These are phyloP conservation scores for Vulpes lagopus DNA, from an alignment of 2,113 vertebrate species.

Conservation along the genomic window DNA sequence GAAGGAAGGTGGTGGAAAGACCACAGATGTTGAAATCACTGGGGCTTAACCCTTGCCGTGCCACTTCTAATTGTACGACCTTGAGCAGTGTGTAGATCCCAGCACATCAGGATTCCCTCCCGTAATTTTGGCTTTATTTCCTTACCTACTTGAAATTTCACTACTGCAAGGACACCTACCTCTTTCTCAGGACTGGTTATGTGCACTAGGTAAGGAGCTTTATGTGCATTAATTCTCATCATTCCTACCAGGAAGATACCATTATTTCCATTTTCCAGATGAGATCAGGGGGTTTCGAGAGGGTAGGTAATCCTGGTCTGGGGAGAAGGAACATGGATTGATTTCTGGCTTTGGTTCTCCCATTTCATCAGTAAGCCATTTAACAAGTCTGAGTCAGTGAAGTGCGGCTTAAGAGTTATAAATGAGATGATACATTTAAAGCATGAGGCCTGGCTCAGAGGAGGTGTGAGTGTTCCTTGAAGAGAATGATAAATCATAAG, in stretches of 20 bases:
- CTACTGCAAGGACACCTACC: neutral
- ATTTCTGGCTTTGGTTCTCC: conserved; percentile 12
- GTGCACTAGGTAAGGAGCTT: neutral
- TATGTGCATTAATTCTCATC: neutral
- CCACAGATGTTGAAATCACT: neutral
- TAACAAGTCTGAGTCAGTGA: neutral
- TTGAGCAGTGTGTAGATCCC: neutral
- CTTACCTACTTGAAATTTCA: neutral
- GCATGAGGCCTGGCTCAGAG: neutral
- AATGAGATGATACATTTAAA: neutral
- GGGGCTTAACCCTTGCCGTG: neutral
- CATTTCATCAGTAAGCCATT: neutral
- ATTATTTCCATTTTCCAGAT: neutral
- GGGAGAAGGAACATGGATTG: neutral
- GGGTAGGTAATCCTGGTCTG: conserved; percentile 6
- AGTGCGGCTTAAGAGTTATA: neutral
- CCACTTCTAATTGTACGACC: neutral
- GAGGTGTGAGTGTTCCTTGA: neutral
- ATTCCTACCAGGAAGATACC: neutral
- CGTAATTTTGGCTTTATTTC: neutral
- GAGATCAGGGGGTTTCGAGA: neutral
- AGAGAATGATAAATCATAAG: neutral
- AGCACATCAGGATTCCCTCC: neutral
- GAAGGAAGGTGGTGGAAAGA: neutral
- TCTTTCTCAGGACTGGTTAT: neutral